Evolutionary conservation across 1,140 invertebrate genomes (phyloP).

Genomic region (Listronotus oregonensis): DNA sequence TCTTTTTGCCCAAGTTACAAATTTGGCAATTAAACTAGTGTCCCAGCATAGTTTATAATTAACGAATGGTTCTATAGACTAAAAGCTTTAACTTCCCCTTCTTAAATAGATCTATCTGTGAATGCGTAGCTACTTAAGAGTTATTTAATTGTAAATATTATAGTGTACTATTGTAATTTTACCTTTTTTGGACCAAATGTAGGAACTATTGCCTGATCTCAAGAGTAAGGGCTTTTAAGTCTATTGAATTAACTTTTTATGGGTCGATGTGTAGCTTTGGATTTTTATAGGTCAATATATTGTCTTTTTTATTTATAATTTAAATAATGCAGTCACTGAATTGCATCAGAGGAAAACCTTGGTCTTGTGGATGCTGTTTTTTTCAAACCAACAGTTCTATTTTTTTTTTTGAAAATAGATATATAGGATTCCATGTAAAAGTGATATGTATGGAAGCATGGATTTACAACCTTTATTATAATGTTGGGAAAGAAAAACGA

Average conservation of each 20-base stretch:
- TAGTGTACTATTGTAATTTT: slow-evolving; percentile 21
- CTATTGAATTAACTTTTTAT: slow-evolving; percentile 9
- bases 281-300: neutral
- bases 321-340: neutral
- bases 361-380: too few relatives aligned
- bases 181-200: slow-evolving; percentile 42
- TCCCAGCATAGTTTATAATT: slow-evolving; percentile 6
- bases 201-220: slow-evolving; percentile 34
- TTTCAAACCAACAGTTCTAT: too few relatives aligned
- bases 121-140: slow-evolving; percentile 37
- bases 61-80: neutral
- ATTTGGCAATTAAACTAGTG: too few relatives aligned
- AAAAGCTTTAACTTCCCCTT: slow-evolving; percentile 6
- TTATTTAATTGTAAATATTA: slow-evolving; percentile 20
- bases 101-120: slow-evolving; percentile 35
- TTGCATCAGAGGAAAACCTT: too few relatives aligned
- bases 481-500: too few relatives aligned
- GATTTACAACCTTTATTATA: too few relatives aligned
- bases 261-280: neutral
- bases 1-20: too few relatives aligned
- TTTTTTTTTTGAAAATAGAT: too few relatives aligned
- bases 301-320: slow-evolving; percentile 8
- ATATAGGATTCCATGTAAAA: too few relatives aligned
- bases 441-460: too few relatives aligned
- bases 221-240: slow-evolving; percentile 2